phyloP scores from a whole-genome alignment of 1,140 invertebrate genomes.

The Nilaparvata lugens region DNA sequence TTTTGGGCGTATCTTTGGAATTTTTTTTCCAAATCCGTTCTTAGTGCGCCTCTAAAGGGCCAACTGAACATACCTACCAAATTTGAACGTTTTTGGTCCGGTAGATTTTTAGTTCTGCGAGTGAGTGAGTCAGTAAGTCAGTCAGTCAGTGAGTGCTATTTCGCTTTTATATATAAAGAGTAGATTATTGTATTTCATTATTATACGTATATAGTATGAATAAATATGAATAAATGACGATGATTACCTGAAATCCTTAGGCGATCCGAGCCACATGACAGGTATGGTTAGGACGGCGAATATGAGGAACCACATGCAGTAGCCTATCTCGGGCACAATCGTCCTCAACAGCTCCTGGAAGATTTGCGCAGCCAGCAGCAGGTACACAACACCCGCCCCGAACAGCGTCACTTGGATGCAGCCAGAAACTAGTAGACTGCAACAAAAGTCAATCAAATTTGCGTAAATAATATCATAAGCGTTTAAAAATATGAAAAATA shows the following conservation, averaged over 20 bases:
- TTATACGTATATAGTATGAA: not conserved
- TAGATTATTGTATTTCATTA: not conserved
- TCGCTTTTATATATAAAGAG: too few species aligned
- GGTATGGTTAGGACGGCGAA: slow-evolving; percentile 50
- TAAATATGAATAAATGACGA: not conserved
- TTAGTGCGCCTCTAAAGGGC: too few species aligned
- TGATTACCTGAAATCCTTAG: slow-evolving; percentile 59
- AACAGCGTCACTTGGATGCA: slow-evolving; percentile 54
- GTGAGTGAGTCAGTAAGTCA: too few species aligned
- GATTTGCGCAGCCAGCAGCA: slow-evolving; percentile 55
- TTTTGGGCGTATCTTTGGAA: too few species aligned
- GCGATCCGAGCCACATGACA: slow-evolving; percentile 56
- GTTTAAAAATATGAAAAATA: too few species aligned
- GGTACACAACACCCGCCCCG: slow-evolving; percentile 56
- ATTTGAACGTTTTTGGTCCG: too few species aligned
- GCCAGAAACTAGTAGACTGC: slow-evolving; percentile 39
- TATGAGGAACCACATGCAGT: slow-evolving; percentile 55
- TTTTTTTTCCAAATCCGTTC: too few species aligned
- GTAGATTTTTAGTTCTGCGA: too few species aligned
- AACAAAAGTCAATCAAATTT: slow-evolving; percentile 12
- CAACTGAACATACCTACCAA: too few species aligned
- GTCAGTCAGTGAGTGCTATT: too few species aligned
- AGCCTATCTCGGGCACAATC: slow-evolving; percentile 36
- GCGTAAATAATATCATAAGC: too few species aligned
- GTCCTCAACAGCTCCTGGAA: slow-evolving; percentile 44